Base-by-base conservation (phyloP, 64 coral and sea anemone genomes). In the Montipora capricornis region DNA sequence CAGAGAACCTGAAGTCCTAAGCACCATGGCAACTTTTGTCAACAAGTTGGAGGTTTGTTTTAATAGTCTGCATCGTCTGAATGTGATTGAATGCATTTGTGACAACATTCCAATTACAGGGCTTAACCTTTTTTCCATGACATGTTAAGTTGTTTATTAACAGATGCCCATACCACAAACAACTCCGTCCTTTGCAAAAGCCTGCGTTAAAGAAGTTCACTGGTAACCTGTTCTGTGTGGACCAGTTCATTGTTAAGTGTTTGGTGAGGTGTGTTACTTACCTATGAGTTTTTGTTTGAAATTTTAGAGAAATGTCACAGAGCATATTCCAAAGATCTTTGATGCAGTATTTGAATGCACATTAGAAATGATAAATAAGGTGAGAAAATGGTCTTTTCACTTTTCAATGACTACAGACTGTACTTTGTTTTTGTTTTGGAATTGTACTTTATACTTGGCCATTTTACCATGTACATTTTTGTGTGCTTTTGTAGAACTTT, bases 331-430 rank as follows among this genome's bases (percentile, higher is more conserved):
- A 50, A 79, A 99, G 57, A 99, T 99, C 47, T 95, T 99, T 80
- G 97, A 99, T 92, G 97, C 97, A 8, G 94, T 99, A 4, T 99
- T 99, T 94, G 97, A 95, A 53, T 99, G 97, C 81, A 99, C 97
- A 16, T 69, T 99, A 53, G 90, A 99, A 52, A 99, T 99, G 97
- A 98, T 98, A 76, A 98, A 98, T 51, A 98, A 98, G 80, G 93
- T 94, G 51, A 55, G 76, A 26, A 88, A 68, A 48, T 9, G 4
- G 37, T 37, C 3, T 87, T 19, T 46, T 4, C 0, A 5, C 17
- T 66, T 5, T 26, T 13, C 17, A 17, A 8, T 74, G 48, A 10
- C 52, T 2, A 16, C 12, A 47, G 37, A 37, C 37, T 37, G 37
- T 37, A 37, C 37, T 37, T 37, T 37, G 37, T 73, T 24, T 2